Evolutionary conservation across 2,113 vertebrate genomes (phyloP), one percentile per base, ranked within the genome.

Genomic region (Etheostoma cragini): DNA sequence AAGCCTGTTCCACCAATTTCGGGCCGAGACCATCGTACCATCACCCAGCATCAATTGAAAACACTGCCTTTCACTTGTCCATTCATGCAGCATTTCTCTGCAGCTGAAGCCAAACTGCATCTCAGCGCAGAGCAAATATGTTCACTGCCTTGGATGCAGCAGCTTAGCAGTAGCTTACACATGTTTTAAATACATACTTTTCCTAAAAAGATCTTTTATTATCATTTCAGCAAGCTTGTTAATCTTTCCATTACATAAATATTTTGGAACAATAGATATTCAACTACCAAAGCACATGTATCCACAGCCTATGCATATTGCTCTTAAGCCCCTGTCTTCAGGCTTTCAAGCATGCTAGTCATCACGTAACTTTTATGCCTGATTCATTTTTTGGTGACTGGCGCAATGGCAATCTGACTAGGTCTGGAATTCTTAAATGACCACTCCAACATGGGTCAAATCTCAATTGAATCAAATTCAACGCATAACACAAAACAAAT

Each of bases 1-100:
- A 86, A 93, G 76, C 90, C 86, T 85, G 90, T 80, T 90, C 76
- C 80, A 82, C 78, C 86, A 72, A 78, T 89, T 90, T 78, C 74
- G 75, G 71, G 56, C 56, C 30, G 30, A 76, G 58, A 87, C 71
- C 86, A 42, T 83, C 70, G 24, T 54, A 17, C 62, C 81, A 52
- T 66, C 87, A 71, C 62, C 81, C 70, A 49, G 68, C 72, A 52
- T 42, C 66, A 22, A 63, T 67, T 45, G 33, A 83, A 81, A 85
- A 76, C 85, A 21, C 81, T 46, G 77, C 57, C 52, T 76, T 65
- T 76, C 69, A 84, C 82, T 78, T 6, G 47, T 64, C 62, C 87
- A 42, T 76, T 83, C 85, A 74, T 8, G 75, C 86, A 62, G 72
- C 68, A 69, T 53, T 56, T 66, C 74, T 52, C 80, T 38, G 77